A percentile compares a stretch with the other conserved stretches of the same genome.
These are phyloP conservation scores for Watsonalla cultraria DNA, from an alignment of 2,888 invertebrate genomes.

Conservation along the genomic window DNA sequence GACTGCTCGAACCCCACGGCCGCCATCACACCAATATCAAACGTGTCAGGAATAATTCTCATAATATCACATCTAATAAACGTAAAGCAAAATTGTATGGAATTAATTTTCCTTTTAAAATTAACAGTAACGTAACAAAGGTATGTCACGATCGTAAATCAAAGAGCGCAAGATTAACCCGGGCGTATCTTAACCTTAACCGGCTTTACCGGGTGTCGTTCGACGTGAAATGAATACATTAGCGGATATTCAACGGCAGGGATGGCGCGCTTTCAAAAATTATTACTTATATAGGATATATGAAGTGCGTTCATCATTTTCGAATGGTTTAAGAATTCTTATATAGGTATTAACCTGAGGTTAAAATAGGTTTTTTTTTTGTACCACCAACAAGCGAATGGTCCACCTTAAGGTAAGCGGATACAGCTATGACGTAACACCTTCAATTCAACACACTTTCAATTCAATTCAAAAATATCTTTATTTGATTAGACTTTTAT, in stretches of 20 bases:
- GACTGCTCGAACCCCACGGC: no score
- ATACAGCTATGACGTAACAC: no score
- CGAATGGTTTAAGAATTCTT: no score
- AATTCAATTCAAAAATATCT: no score
- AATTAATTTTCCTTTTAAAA: slow-evolving; percentile 33
- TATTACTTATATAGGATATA: neutral
- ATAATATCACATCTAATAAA: neutral
- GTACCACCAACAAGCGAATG: no score
- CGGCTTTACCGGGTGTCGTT: slow-evolving; percentile 65
- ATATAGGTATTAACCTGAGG: no score
- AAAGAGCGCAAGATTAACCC: slow-evolving; percentile 64
- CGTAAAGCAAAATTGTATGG: slow-evolving; percentile 14
- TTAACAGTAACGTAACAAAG: slow-evolving; percentile 35
- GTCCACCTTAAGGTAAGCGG: no score
- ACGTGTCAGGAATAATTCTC: neutral
- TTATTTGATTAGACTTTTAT: no score
- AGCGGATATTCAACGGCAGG: slow-evolving; percentile 36
- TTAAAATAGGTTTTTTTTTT: no score
- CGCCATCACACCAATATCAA: no score
- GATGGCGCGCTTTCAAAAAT: neutral
- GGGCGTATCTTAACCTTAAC: slow-evolving; percentile 70
- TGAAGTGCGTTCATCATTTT: no score
- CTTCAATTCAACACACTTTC: no score
- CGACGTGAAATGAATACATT: slow-evolving; percentile 69
- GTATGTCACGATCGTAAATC: slow-evolving; percentile 60